Percentiles rank a stretch among this genome's conserved stretches.
These are phyloP conservation scores for Chlamydotis undulata DNA, from an alignment of 2,113 vertebrate species.

Conservation along the genomic window DNA sequence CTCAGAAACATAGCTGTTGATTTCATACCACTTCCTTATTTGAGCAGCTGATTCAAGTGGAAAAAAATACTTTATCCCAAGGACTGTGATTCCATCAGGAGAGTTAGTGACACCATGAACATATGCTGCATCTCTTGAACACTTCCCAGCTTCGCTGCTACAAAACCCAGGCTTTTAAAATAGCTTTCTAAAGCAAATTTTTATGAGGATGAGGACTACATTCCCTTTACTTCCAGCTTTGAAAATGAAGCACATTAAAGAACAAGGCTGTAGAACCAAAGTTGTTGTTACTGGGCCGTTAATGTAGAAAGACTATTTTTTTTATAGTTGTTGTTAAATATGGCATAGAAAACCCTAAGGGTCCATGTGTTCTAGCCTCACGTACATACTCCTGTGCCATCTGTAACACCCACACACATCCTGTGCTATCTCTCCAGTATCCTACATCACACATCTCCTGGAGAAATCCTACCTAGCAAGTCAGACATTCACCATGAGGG, in stretches of 20 bases:
- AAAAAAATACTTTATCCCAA: not conserved
- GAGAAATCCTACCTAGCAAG: not conserved
- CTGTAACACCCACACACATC: constrained; percentile 41
- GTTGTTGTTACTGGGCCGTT: not conserved
- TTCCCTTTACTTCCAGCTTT: not conserved
- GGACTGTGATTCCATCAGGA: not conserved
- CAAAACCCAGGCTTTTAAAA: not conserved
- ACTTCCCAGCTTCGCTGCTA: not conserved
- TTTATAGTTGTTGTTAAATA: not conserved
- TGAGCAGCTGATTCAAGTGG: not conserved
- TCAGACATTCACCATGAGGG: not conserved
- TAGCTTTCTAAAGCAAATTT: not conserved
- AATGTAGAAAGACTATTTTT: not conserved
- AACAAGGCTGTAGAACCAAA: not conserved
- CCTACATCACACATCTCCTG: not conserved
- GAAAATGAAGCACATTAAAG: not conserved
- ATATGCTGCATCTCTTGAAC: not conserved
- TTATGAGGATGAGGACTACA: not conserved
- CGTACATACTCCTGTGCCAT: not conserved
- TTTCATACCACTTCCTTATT: not conserved
- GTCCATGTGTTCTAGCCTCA: not conserved
- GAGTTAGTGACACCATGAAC: not conserved
- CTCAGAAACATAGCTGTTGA: not conserved
- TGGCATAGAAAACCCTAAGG: not conserved
- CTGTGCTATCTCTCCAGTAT: not conserved